Base-by-base conservation (phyloP, 2,888 invertebrate genomes). In the Diabrotica balteata region DNA sequence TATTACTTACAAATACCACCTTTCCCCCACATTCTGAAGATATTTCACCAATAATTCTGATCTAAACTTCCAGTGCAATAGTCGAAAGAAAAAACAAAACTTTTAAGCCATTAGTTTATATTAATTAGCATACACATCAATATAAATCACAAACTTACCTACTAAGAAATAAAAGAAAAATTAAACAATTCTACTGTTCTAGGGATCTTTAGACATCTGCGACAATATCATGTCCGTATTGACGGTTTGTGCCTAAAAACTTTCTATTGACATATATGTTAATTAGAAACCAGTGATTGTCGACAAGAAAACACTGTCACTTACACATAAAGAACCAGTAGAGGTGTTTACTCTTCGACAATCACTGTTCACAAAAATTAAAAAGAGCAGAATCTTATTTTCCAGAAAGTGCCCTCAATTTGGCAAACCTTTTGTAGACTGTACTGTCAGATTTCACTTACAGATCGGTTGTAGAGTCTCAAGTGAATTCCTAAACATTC, bases 241-340 rank as follows among this genome's bases (percentile, higher is more conserved):
- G 51, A 43, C 58, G 54, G 53, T 62, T 45, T 50, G 62, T 67
- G 71, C 69, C 73, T 71, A 70, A 72, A 72, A 72, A 72, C 63
- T 68, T 71, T 73, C 78, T 82, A 84, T 83, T 84, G 84, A 84
- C 81, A 84, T 83, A 83, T 83, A 84, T 84, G 83, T 83, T 84
- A 84, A 84, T 83, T 81, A 81, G 72, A 44, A 45, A 4, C 42
- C 54, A 55, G 51, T 57, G 59, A 66, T 54, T 44, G 11, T 44
- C 59, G 66, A 59, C 10, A 59, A 66, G 53, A 46, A 59, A 66
- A 69, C 47, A 59, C 57, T 55, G 55, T 22, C 45, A 8, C n/a
- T 47, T 17, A n/a, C 7, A 59, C 17, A 22, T 2, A 58, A 58
- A 46, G 11, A 11, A 58, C 11, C 9, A 8, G 47, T 46, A 50